Conservation (phyloP, 2,888 invertebrate species). For the Calameuta filiformis region DNA sequence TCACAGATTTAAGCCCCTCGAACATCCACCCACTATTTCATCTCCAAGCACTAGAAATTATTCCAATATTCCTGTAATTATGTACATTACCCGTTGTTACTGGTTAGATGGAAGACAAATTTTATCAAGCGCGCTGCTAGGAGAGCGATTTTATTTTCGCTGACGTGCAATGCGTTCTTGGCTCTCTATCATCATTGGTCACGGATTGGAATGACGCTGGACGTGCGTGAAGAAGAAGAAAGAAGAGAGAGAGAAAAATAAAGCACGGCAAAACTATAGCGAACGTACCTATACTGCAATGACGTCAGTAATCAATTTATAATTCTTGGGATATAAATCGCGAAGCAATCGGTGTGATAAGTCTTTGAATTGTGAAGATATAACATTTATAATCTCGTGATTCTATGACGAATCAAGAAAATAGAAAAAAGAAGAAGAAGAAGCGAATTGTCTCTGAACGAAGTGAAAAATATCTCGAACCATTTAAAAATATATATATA, state of each 20-base stretch:
- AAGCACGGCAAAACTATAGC: not conserved
- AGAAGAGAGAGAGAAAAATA: not conserved
- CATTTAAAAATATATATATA: not conserved
- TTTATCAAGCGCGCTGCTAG: conserved; percentile 46
- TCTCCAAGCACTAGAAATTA: conserved; percentile 1
- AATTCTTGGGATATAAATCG: not conserved
- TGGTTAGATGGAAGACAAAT: conserved; percentile 19
- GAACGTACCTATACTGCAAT: not conserved
- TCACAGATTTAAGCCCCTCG: conserved; percentile 54
- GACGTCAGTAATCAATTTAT: not conserved
- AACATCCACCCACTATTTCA: conserved; percentile 16
- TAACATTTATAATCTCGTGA: not conserved
- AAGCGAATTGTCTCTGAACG: not conserved
- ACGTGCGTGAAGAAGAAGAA: not conserved
- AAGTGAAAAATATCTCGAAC: not conserved
- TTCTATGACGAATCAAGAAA: not conserved
- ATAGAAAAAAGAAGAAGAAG: not conserved
- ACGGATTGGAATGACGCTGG: not conserved
- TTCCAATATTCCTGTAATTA: conserved; percentile 20
- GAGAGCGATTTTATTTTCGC: conserved; percentile 51
- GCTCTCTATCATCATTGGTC: not conserved
- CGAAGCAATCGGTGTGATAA: not conserved
- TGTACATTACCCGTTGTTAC: conserved; percentile 38
- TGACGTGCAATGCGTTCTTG: conserved; percentile 4
- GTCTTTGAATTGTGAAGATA: not conserved